phyloP scores from a whole-genome alignment of 2,888 invertebrate species.

The Napeogenes inachia region DNA sequence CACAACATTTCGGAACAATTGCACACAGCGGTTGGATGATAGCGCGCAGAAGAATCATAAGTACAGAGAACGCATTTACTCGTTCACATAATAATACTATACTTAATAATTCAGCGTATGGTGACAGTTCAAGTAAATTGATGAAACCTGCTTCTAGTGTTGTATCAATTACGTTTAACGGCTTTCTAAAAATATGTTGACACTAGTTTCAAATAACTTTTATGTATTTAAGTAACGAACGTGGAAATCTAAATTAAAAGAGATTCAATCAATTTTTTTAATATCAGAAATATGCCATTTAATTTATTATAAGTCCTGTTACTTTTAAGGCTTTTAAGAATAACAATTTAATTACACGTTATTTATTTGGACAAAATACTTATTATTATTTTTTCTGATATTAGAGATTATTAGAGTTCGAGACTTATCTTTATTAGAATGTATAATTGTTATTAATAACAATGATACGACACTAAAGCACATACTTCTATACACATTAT shows the following conservation, averaged over 20 bases:
- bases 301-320: too few relatives aligned
- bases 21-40: slow-evolving; percentile 65
- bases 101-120: slow-evolving; percentile 8
- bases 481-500: slow-evolving; percentile 1
- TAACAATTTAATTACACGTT: too few relatives aligned
- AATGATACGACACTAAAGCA: slow-evolving; percentile 2
- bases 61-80: slow-evolving; percentile 49
- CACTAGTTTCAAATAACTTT: too few relatives aligned
- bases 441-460: background rate
- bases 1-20: slow-evolving; percentile 65
- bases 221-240: too few relatives aligned
- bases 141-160: background rate
- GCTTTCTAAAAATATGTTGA: too few relatives aligned
- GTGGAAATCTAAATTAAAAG: too few relatives aligned
- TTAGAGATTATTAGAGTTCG: background rate
- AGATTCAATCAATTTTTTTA: too few relatives aligned
- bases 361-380: too few relatives aligned
- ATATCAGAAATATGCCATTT: too few relatives aligned
- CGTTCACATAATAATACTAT: slow-evolving; percentile 13
- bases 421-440: slow-evolving; percentile 1
- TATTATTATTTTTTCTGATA: too few relatives aligned
- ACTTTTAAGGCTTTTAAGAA: too few relatives aligned
- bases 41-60: slow-evolving; percentile 55
- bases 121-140: background rate
- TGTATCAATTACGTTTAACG: background rate